phyloP scores from a whole-genome alignment of 1,140 invertebrate species.

The Sinella curviseta region DNA sequence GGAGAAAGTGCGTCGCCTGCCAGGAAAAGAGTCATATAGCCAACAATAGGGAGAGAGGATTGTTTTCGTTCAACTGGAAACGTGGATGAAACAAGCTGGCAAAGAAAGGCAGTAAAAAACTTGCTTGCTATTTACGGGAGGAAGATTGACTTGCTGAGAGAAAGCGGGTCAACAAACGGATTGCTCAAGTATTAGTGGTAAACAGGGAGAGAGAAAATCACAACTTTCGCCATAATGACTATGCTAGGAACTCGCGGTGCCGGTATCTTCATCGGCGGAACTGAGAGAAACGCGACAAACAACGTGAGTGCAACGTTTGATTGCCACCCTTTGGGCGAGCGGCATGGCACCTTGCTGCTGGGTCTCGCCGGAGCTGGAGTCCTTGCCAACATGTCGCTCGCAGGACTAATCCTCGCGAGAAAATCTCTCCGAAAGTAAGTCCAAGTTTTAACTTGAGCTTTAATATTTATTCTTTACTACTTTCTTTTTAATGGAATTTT shows the following conservation, averaged over 20 bases:
- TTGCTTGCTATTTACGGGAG: background rate
- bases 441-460: too few species aligned
- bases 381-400: conserved; percentile 44
- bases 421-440: conserved; percentile 43
- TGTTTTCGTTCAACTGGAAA: conserved; percentile 21
- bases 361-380: conserved; percentile 44
- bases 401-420: conserved; percentile 46
- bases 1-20: conserved; percentile 2
- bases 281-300: conserved; percentile 21
- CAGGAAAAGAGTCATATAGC: conserved; percentile 3
- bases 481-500: background rate
- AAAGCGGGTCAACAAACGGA: background rate
- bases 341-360: conserved; percentile 42
- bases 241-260: conserved; percentile 23
- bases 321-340: conserved; percentile 8
- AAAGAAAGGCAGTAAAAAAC: background rate
- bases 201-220: too few species aligned
- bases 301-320: conserved; percentile 4
- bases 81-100: background rate
- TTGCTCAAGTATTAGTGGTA: background rate
- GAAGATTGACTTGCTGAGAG: background rate
- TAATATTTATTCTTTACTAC: too few species aligned
- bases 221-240: background rate
- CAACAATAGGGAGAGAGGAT: background rate
- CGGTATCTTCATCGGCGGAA: conserved; percentile 18